Percentiles rank a stretch among this genome's conserved stretches.
Evolutionary conservation across 2,113 vertebrate species (phyloP).

Genomic region (Caretta caretta): DNA sequence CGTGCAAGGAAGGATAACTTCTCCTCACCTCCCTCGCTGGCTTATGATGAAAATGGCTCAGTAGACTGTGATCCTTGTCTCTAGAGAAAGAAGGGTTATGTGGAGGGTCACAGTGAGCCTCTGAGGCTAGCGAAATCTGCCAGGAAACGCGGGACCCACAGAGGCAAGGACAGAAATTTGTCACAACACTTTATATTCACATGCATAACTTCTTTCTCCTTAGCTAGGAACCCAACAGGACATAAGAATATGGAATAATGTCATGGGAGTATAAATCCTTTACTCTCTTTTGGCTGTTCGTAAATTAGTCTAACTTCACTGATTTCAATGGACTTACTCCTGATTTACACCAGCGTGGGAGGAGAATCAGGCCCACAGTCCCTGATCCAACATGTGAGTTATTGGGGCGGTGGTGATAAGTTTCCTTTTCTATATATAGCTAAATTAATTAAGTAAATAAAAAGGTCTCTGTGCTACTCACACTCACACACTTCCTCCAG

Average conservation of each 20-base stretch:
- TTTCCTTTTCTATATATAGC: background rate
- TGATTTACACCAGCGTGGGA: background rate
- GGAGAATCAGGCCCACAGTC: background rate
- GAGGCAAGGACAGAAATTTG: too few species aligned
- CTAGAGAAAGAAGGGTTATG: too few species aligned
- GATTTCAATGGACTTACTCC: background rate
- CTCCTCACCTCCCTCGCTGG: too few species aligned
- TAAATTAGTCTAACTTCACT: background rate
- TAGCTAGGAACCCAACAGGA: background rate
- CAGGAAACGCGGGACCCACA: too few species aligned
- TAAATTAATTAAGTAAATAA: background rate
- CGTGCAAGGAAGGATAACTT: too few species aligned
- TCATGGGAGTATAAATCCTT: background rate
- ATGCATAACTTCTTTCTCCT: background rate
- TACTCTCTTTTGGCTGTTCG: background rate
- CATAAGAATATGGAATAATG: background rate
- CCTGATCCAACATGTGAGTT: background rate
- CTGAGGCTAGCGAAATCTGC: too few species aligned
- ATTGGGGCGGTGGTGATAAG: accelerated
- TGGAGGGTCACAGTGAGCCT: too few species aligned
- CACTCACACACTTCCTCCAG: background rate
- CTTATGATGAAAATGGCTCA: too few species aligned
- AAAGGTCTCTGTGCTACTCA: background rate
- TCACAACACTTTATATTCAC: background rate
- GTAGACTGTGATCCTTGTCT: too few species aligned